phyloP scores from a whole-genome alignment of 2,113 vertebrate genomes.

The Odocoileus hemionus region DNA sequence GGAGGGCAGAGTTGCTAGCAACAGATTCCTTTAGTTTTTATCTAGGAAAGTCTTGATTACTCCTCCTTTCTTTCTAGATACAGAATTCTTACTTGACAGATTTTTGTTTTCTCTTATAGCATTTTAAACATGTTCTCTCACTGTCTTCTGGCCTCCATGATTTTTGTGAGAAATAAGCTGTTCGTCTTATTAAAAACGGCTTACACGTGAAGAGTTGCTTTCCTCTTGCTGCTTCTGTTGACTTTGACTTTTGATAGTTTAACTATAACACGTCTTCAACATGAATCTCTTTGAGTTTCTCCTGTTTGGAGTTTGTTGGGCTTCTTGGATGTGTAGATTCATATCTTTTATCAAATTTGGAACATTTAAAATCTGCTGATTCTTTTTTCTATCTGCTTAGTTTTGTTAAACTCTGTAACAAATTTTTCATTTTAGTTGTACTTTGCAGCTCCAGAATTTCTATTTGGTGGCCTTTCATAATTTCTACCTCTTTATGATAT shows the following conservation, averaged over 20 bases:
- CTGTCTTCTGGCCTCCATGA: neutral
- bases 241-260: neutral
- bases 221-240: neutral
- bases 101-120: neutral
- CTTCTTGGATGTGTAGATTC: neutral
- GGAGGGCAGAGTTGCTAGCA: neutral
- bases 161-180: neutral
- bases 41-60: neutral
- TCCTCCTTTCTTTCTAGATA: neutral
- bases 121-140: neutral
- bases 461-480: neutral
- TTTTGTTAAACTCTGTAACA: neutral
- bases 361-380: neutral
- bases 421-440: neutral
- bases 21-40: neutral
- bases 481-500: neutral
- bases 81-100: neutral
- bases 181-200: neutral
- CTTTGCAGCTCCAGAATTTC: neutral
- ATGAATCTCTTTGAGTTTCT: neutral
- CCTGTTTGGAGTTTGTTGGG: neutral
- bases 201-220: neutral
- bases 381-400: neutral
- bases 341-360: neutral
- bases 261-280: neutral